These are phyloP conservation scores for Hassar affinis DNA, from an alignment of 2,113 vertebrate species.

Conservation along the genomic window DNA sequence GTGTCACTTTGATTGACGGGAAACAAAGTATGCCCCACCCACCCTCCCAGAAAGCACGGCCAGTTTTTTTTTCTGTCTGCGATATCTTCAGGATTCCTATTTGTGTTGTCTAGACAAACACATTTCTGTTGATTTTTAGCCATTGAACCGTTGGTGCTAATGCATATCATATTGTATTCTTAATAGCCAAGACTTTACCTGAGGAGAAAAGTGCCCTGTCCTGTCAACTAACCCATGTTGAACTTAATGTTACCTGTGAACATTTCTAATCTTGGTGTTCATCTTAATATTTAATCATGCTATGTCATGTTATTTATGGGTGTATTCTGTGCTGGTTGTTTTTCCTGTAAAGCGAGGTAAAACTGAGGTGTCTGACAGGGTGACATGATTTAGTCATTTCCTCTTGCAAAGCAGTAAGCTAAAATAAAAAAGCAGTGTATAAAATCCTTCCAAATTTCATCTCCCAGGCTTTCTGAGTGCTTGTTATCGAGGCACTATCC, in stretches of 20 bases:
- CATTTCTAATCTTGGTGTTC: neutral
- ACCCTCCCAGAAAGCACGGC: neutral
- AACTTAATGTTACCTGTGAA: neutral
- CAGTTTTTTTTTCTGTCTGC: neutral
- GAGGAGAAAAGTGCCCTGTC: neutral
- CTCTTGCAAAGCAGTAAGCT: neutral
- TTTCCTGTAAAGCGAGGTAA: neutral
- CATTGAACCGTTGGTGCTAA: neutral
- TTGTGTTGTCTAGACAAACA: neutral
- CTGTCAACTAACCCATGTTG: neutral
- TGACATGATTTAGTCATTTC: neutral
- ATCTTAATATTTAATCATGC: neutral
- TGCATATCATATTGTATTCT: neutral
- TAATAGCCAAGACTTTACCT: neutral
- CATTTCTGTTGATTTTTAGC: neutral
- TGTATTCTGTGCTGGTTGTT: neutral
- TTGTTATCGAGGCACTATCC: neutral
- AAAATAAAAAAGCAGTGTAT: neutral
- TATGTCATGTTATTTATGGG: neutral
- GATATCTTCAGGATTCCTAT: neutral
- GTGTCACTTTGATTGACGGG: neutral
- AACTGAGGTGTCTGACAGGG: too few relatives aligned
- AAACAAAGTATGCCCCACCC: neutral
- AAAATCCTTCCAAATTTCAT: neutral
- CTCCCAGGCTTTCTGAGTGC: neutral